Percentiles rank a stretch among this genome's conserved stretches.
phyloP scores from a whole-genome alignment of 1,140 invertebrate species.

The Sipha flava region DNA sequence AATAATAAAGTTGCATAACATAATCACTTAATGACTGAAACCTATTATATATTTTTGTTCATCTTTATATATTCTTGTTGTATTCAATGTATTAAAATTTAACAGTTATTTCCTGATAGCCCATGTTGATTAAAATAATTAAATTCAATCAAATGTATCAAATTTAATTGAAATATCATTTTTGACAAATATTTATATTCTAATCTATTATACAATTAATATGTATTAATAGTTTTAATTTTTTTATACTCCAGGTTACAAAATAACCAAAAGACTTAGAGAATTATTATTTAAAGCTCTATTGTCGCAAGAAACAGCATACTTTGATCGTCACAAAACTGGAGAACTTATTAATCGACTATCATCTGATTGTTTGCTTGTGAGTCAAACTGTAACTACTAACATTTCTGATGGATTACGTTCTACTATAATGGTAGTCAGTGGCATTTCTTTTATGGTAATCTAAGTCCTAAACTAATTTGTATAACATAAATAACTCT shows the following conservation, averaged over 20 bases:
- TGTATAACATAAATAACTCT: constrained; percentile 22
- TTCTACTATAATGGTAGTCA: constrained; percentile 71
- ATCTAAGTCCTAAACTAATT: neutral
- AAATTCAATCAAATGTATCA: no score
- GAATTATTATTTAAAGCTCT: constrained; percentile 75
- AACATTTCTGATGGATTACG: constrained; percentile 91
- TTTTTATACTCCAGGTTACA: constrained; percentile 53
- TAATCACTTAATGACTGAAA: no score
- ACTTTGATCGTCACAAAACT: constrained; percentile 87
- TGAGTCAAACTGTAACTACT: constrained; percentile 82
- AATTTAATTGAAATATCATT: no score
- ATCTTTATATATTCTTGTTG: no score
- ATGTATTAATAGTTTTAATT: no score
- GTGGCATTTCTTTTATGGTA: constrained; percentile 90
- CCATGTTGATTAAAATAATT: no score
- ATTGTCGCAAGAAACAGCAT: constrained; percentile 80
- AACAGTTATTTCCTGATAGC: no score
- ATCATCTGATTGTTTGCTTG: constrained; percentile 79
- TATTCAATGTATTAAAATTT: no score
- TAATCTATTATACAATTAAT: no score
- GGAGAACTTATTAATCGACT: constrained; percentile 91
- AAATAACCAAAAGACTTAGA: constrained; percentile 75
- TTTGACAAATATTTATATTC: no score
- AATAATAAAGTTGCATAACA: no score
- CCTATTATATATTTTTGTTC: no score